Evolutionary conservation across 1,140 invertebrate species (phyloP), one percentile per base, ranked within the genome.

Genomic region (Procambarus clarkii): DNA sequence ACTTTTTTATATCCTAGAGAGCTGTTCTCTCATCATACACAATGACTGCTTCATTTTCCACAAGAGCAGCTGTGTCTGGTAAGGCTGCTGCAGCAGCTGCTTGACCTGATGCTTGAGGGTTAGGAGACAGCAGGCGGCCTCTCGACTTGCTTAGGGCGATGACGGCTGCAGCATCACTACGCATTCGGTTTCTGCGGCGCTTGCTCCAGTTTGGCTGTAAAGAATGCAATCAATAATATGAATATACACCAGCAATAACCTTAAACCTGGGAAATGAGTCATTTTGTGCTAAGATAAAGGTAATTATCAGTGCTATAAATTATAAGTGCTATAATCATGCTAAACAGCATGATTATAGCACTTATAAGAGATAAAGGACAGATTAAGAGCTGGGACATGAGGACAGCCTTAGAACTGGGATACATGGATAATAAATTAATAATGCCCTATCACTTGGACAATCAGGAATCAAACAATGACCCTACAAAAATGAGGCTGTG

Each of bases 11-110:
- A 11, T 21, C 24, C 48, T 85, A 91, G 48, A 91, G 77, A n/a
- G 89, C 89, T 3, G 89, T 91, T 77, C 89, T 86, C 76, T 91
- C 89, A 64, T 91, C 89, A 60, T 91, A 91, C 2, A 91, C 89
- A 18, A 91, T 85, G 18, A 85, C 89, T 18, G 82, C 82, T 34
- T 91, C 89, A 74, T 91, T 91, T 18, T 86, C 77, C 48, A 91
- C 89, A 24, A 86, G 77, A 8, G 89, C 89, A 4, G 82, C 89
- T 24, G 89, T 91, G 76, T 91, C 89, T 7, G 82, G 74, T 5
- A 44, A 60, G 34, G 46, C 21, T 11, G 82, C 50, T 7, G 82
- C 58, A 9, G 82, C 44, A 8, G 74, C 74, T 13, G 46, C n/a
- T 44, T 71, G 84, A 0, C 69, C 69, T 11, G 54, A 13, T 45